These are phyloP conservation scores for Syritta pipiens DNA, from an alignment of 2,888 invertebrate genomes.

Conservation along the genomic window DNA sequence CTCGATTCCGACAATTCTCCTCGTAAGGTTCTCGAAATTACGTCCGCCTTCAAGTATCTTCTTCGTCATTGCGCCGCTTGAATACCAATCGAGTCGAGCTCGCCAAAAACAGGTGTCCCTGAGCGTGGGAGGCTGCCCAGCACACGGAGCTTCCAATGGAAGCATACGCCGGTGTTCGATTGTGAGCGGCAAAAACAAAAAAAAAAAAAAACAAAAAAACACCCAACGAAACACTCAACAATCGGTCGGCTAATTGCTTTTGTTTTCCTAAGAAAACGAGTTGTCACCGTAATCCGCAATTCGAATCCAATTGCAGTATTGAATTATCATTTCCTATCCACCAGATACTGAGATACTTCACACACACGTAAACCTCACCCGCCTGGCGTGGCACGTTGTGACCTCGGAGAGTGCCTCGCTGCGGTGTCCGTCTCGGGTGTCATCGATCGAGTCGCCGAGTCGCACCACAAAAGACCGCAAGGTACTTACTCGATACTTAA, in stretches of 20 bases:
- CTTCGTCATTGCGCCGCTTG: conserved; percentile 8
- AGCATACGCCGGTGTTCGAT: too few relatives aligned
- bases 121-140: conserved; percentile 25
- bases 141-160: conserved; percentile 5
- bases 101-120: conserved; percentile 46
- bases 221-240: too few relatives aligned
- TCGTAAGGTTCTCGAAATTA: background rate
- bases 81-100: conserved; percentile 30
- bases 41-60: conserved; percentile 22
- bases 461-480: conserved; percentile 5
- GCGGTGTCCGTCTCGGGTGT: conserved; percentile 27
- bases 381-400: background rate
- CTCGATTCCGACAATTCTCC: too few relatives aligned
- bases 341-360: background rate
- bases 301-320: conserved; percentile 41
- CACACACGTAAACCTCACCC: background rate
- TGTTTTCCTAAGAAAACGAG: conserved; percentile 21
- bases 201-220: too few relatives aligned
- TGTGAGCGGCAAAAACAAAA: too few relatives aligned
- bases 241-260: conserved; percentile 22
- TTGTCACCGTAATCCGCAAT: conserved; percentile 33
- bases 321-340: conserved; percentile 35
- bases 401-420: background rate
- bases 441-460: conserved; percentile 35
- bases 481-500: conserved; percentile 14